phyloP scores from a whole-genome alignment of 1,140 invertebrate genomes.

The Akabosia matsudoensis region DNA sequence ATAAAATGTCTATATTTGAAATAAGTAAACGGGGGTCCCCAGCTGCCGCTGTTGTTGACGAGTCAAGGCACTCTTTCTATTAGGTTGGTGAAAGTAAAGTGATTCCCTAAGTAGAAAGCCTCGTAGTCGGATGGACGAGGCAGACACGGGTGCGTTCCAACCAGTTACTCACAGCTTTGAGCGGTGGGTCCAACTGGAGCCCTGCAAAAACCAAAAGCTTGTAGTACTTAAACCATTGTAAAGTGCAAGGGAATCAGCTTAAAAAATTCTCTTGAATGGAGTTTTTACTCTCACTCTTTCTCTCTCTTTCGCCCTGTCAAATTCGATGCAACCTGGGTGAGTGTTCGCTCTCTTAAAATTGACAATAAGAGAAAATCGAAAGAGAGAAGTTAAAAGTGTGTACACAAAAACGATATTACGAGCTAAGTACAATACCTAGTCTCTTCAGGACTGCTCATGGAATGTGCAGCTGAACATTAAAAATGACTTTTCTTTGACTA shows the following conservation, averaged over 20 bases:
- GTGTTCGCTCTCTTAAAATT: slow-evolving; percentile 1
- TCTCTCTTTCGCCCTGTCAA: slow-evolving; percentile 16
- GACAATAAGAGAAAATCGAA: not conserved
- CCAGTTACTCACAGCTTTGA: slow-evolving; percentile 21
- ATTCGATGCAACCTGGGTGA: slow-evolving; percentile 5
- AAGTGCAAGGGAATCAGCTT: slow-evolving; percentile 23
- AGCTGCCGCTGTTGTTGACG: slow-evolving; percentile 18
- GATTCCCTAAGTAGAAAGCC: slow-evolving; percentile 21
- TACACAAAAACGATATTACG: slow-evolving; percentile 21
- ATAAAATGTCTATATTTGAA: not conserved
- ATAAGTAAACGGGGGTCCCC: not conserved
- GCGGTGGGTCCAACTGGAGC: slow-evolving; percentile 13
- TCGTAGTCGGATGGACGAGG: slow-evolving; percentile 22
- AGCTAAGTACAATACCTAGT: slow-evolving; percentile 3
- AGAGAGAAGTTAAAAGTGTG: slow-evolving; percentile 17
- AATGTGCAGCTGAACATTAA: too few relatives aligned
- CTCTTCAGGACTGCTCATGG: not conserved
- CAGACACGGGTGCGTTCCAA: slow-evolving; percentile 16
- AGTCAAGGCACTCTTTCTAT: slow-evolving; percentile 15
- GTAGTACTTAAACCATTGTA: slow-evolving; percentile 24
- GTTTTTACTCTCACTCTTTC: too few relatives aligned
- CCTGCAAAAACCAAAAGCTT: slow-evolving; percentile 24
- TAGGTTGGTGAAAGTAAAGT: slow-evolving; percentile 22
- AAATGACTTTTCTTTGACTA: too few relatives aligned
- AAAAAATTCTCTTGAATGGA: slow-evolving; percentile 22